Evolutionary conservation across 2,888 invertebrate genomes (phyloP).

Genomic region (Ennomos erosarius): DNA sequence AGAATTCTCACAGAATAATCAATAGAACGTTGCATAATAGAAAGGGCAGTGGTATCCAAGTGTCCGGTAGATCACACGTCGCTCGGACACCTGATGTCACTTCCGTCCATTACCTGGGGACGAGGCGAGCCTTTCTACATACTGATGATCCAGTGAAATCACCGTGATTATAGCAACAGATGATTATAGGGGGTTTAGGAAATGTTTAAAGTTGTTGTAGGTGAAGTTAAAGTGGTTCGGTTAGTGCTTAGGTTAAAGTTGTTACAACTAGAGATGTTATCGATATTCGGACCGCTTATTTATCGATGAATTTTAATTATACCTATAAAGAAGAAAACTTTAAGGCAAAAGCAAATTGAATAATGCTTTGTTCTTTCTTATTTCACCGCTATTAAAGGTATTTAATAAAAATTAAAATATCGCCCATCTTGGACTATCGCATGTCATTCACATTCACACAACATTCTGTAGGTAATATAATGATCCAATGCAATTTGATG

Average conservation of each 20-base stretch:
- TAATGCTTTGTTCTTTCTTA: too few species aligned
- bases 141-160: constrained; percentile 30
- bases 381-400: too few species aligned
- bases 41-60: constrained; percentile 16
- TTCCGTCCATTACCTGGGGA: constrained; percentile 35
- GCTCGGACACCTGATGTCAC: constrained; percentile 29
- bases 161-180: not conserved
- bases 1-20: constrained; percentile 22
- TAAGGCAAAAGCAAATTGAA: too few species aligned
- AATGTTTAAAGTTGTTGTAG: not conserved
- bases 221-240: too few species aligned
- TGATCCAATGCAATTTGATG: constrained; percentile 17
- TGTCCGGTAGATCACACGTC: constrained; percentile 20
- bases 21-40: constrained; percentile 22
- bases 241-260: not conserved
- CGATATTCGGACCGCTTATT: not conserved
- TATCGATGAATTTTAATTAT: too few species aligned
- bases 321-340: too few species aligned
- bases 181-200: constrained; percentile 9
- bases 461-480: constrained; percentile 8
- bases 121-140: constrained; percentile 35
- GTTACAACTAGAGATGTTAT: too few species aligned
- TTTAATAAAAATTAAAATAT: too few species aligned
- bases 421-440: constrained; percentile 10
- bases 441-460: constrained; percentile 8